A percentile compares a stretch with the other conserved stretches of the same genome.
These are phyloP conservation scores for Acholoe squamosa DNA, from an alignment of 2,888 invertebrate genomes.

Conservation along the genomic window DNA sequence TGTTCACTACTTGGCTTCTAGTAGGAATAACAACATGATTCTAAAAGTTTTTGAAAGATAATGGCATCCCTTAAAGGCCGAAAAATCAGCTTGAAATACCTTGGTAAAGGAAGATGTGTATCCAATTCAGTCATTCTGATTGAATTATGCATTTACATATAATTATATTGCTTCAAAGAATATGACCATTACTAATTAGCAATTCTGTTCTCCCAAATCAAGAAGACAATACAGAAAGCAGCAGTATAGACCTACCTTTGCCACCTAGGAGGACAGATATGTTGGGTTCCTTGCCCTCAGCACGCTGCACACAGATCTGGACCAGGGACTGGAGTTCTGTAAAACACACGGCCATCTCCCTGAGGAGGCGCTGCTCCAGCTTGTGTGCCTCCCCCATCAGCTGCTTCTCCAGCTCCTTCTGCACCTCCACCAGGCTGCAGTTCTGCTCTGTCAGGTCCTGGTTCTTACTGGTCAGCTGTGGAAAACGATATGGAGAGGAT, in stretches of 20 bases:
- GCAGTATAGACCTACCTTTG: conserved; percentile 73
- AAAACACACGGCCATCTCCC: conserved; percentile 78
- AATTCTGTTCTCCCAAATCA: not conserved
- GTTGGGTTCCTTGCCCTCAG: conserved; percentile 80
- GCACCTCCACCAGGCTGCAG: conserved; percentile 74
- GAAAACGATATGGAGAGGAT: not conserved
- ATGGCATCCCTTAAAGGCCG: no score
- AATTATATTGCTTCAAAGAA: no score
- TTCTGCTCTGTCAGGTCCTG: conserved; percentile 79
- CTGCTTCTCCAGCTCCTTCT: conserved; percentile 75
- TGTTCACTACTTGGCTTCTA: no score
- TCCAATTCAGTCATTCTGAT: no score
- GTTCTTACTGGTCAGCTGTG: conserved; percentile 76
- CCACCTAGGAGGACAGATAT: conserved; percentile 78
- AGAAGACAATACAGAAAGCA: no score
- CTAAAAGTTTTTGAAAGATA: no score
- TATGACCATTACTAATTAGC: no score
- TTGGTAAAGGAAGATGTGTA: no score
- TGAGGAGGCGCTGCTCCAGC: conserved; percentile 76
- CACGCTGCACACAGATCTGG: conserved; percentile 78
- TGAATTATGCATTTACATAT: no score
- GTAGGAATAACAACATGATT: no score
- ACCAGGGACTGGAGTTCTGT: conserved; percentile 79
- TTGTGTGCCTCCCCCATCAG: conserved; percentile 73
- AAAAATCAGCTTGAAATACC: no score